Evolutionary conservation across 2,888 invertebrate species (phyloP), one percentile per base, ranked within the genome.

Genomic region (Iselma pallidipennis): DNA sequence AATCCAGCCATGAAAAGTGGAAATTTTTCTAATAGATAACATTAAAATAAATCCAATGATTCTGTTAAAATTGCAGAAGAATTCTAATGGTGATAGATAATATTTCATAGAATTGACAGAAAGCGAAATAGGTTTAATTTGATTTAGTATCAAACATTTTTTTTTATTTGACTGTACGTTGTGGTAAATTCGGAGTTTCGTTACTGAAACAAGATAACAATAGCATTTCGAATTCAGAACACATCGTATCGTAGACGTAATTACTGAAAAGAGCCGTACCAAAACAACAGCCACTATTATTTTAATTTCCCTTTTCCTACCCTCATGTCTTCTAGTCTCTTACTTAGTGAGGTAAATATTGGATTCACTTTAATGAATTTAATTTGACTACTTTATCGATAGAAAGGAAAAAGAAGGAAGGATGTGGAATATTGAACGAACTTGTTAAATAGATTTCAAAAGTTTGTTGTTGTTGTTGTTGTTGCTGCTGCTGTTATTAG

Each of bases 211-310:
- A n/a, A n/a, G n/a, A n/a, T n/a, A n/a, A 71, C 72, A 75, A 74
- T 73, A 74, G 72, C 74, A 73, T 71, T 73, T 72, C 67, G 73
- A 70, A 75, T 74, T 74, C 74, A 72, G 66, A 68, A 70, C 73
- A 70, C 73, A 74, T 73, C 69, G 67, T 66, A 60, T 60, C 63
- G 66, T 65, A 70, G 63, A 33, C 16, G 73, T 75, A 75, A 76
- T 74, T 75, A 74, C 68, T 66, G 37, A 70, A 59, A 61, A 63
- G 67, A 59, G 52, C 55, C 19, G 12, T 28, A 52, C 12, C n/a
- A 26, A n/a, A 25, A 49, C 23, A 49, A 9, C n/a, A 6, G 6
- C 54, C 28, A 28, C 56, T 23, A 55, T 55, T 26, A 26, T 14
- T 25, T 29, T 14, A 14, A 12, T 19, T 29, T 19, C 45, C 28